Evolutionary conservation across 2,113 vertebrate species (phyloP).

Genomic region (Dasyprocta punctata): DNA sequence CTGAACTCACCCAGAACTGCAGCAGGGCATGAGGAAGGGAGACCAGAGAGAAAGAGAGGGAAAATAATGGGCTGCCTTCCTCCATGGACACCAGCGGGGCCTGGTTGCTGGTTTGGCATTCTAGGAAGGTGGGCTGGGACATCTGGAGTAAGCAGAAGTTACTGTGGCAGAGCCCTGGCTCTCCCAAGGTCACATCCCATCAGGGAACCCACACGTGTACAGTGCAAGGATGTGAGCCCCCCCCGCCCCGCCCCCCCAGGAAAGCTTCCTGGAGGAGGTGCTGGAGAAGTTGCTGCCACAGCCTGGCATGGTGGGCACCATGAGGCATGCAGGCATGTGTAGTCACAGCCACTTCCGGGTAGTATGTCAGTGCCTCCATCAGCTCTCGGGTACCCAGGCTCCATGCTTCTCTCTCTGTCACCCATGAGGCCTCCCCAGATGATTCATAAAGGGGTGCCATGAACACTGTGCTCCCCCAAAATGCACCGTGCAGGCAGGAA

Average conservation of each 20-base stretch:
- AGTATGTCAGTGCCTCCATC: not conserved
- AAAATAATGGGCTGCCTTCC: not conserved
- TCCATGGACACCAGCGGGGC: not conserved
- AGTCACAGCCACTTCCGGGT: not conserved
- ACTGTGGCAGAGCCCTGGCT: not conserved
- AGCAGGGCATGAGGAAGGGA: not conserved
- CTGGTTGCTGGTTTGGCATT: not conserved
- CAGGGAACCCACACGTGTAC: not conserved
- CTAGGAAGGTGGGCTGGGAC: not conserved
- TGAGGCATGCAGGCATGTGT: not conserved
- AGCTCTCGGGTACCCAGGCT: no score
- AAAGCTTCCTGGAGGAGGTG: constrained; percentile 14
- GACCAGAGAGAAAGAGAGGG: not conserved
- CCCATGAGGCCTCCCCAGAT: not conserved
- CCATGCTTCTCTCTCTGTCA: not conserved
- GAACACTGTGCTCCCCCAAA: not conserved
- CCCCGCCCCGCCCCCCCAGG: no score
- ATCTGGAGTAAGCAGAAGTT: not conserved
- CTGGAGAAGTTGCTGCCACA: not conserved
- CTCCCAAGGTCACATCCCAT: not conserved
- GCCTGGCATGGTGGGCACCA: not conserved
- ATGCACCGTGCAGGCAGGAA: not conserved
- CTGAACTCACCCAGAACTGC: not conserved
- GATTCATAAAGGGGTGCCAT: not conserved
- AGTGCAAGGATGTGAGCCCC: not conserved